Conservation (phyloP, 1,140 invertebrate species). For the Ceratina australensis region DNA sequence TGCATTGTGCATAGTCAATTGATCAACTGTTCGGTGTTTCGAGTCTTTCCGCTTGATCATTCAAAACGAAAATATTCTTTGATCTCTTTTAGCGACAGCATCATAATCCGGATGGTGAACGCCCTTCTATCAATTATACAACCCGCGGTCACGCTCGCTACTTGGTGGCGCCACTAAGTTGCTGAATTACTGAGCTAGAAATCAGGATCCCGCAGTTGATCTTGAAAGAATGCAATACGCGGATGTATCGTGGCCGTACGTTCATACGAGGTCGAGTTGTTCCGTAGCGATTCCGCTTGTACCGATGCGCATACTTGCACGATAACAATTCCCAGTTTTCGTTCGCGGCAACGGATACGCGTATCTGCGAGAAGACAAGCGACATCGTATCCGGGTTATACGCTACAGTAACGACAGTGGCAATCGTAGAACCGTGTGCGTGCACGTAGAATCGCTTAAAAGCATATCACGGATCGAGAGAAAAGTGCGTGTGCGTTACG, state of each 20-base stretch:
- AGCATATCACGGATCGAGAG: constrained; percentile 1
- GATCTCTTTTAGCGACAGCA: no score
- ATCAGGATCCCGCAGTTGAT: constrained; percentile 38
- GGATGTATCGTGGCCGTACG: constrained; percentile 27
- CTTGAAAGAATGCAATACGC: constrained; percentile 47
- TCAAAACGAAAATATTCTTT: no score
- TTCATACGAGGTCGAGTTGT: constrained; percentile 19
- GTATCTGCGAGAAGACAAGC: background rate
- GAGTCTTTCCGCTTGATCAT: no score
- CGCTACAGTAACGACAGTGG: constrained; percentile 53
- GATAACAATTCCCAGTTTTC: constrained; percentile 20
- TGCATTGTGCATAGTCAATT: no score
- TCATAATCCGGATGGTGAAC: no score
- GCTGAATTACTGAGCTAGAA: constrained; percentile 5
- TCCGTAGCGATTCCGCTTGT: constrained; percentile 28
- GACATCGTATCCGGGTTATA: constrained; percentile 20
- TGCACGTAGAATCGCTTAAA: background rate
- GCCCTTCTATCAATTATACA: no score
- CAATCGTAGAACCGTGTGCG: constrained; percentile 38
- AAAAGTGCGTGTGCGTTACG: constrained; percentile 45
- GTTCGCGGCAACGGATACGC: constrained; percentile 4
- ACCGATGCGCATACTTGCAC: constrained; percentile 1
- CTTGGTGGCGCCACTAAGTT: constrained; percentile 29
- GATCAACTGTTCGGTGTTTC: no score
- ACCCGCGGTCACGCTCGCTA: background rate